Evolutionary conservation across 2,113 vertebrate genomes (phyloP), one percentile per base, ranked within the genome.

Genomic region (Rhineura floridana): DNA sequence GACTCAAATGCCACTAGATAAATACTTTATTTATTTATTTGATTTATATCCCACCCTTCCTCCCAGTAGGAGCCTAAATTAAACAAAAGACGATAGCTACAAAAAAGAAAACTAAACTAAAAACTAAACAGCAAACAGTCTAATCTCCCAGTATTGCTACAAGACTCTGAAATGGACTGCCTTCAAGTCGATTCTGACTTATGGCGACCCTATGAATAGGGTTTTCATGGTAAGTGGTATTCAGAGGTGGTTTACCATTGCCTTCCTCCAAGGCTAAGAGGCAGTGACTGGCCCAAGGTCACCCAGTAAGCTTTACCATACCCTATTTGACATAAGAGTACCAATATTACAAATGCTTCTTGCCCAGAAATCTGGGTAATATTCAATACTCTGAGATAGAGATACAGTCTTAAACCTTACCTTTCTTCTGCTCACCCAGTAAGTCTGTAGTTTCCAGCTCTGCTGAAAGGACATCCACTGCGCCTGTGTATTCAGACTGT

Each of bases 401-500:
- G 42, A 9, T 84, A 55, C 90, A 70, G 33, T 87, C 78, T 70
- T 80, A 90, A 59, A 30, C 82, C 95, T 96, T 89, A 97, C 97
- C 95, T 96, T 95, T 96, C 76, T 96, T 96, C 92, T 97, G 97
- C 67, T 97, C 97, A 3, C 96, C 97, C 72, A 97, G 94, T 62
- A 97, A 96, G 67, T 97, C 96, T 92, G 95, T 85, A 92, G 94
- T 95, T 88, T 97, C 96, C 92, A 97, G 91, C 73, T 97, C 96
- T 90, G 96, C 92, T 33, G 97, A 96, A 69, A 97, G 95, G 65
- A 97, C 90, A 85, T 97, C 96, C 11, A 97, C 89, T 65, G 95
- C 93, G 87, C 97, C 97, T 83, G 95, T 98, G 87, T 97, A 97
- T 91, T 98, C 96, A 2, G 97, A 97, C 93, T 96, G 97, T 96